Conservation (phyloP, 2,797 vertebrate species). For the Tadarida brasiliensis region DNA sequence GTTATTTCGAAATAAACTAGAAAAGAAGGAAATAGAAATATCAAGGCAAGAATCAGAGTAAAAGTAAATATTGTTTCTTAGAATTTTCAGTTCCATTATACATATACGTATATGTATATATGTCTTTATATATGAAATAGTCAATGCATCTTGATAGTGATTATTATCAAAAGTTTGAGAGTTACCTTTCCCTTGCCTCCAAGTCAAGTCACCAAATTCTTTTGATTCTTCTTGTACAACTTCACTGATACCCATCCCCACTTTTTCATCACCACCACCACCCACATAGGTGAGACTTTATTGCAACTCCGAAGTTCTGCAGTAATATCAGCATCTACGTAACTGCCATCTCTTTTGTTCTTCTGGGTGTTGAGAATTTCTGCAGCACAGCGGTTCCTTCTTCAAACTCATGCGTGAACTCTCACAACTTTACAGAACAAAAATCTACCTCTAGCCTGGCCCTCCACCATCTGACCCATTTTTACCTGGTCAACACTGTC, state of each 20-base stretch:
- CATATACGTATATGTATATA: not conserved
- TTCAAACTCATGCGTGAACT: not conserved
- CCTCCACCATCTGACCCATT: not conserved
- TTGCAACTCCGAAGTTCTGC: not conserved
- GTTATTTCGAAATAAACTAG: not conserved
- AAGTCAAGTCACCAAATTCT: not conserved
- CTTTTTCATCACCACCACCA: not conserved
- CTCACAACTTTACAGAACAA: not conserved
- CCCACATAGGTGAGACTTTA: not conserved
- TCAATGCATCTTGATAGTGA: not conserved
- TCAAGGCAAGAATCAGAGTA: not conserved
- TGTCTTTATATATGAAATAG: not conserved
- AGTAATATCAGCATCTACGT: not conserved
- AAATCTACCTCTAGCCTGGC: not conserved
- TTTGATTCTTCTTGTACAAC: not conserved
- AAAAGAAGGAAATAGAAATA: constrained; percentile 37
- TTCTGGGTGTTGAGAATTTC: not conserved
- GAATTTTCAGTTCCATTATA: not conserved
- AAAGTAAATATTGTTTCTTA: not conserved
- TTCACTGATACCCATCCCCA: not conserved
- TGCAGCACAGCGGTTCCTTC: not conserved
- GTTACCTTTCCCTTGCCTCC: not conserved
- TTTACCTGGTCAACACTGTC: not conserved
- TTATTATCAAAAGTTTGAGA: not conserved
- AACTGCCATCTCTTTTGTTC: not conserved